Base-by-base conservation (phyloP, 1,140 invertebrate species). In the Lucilia cuprina region DNA sequence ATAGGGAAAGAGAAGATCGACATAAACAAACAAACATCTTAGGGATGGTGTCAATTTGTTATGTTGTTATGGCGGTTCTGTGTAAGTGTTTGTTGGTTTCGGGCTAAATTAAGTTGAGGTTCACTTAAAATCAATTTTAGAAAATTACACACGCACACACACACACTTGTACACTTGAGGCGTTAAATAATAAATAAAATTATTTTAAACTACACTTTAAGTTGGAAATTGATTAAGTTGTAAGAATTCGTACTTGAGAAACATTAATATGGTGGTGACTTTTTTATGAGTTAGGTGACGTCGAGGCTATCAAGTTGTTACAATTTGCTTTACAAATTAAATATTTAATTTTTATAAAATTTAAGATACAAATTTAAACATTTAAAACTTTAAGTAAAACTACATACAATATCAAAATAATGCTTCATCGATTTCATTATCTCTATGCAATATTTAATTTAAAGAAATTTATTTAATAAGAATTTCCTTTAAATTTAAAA, bases 181-280 rank as follows among this genome's bases (percentile, higher is more conserved):
- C 65, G 19, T 70, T 70, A 70, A 70, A 70, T 70, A 70, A 70
- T 70, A 70, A n/a, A 70, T 70, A 25, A 70, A 30, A 70, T 70
- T 70, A 70, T 21, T 7, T 70, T 70, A 10, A 70, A 70, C 21
- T 70, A n/a, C 19, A 55, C 50, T 55, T 55, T 1, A 55, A 10
- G 50, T n/a, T 55, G 9, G 50, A 55, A 17, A 55, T 5, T 30
- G 25, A 30, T 30, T 49, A 17, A 55, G 10, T 14, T 55, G 13
- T 0, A 55, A 8, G 41, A 41, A 41, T 41, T 41, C 41, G 41
- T 41, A 41, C 41, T 41, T 41, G 10, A 41, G 10, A 41, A 41
- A 41, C 5, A 41, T 8, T 41, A 5, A 41, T 41, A 7, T 41
- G 10, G 41, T 41, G 10, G 41, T 7, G 41, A 8, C 0, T 41